These are phyloP conservation scores for Cydia pomonella DNA, from an alignment of 1,140 invertebrate species.

Conservation along the genomic window DNA sequence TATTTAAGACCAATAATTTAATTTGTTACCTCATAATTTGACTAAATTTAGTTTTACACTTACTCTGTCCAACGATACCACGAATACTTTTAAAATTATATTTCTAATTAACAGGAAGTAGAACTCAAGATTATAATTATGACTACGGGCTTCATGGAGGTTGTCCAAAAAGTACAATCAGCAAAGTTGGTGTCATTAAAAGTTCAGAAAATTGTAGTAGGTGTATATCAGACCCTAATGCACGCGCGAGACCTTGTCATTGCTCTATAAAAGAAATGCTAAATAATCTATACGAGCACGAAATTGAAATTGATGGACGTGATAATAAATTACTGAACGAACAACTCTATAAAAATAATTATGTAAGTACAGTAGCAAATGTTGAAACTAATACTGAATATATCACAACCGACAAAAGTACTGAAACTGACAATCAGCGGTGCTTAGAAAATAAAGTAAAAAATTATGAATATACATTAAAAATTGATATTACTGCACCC, in stretches of 20 bases:
- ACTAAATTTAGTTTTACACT: no score
- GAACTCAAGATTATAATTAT: not conserved
- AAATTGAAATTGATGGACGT: not conserved
- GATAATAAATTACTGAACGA: not conserved
- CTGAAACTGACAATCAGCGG: not conserved
- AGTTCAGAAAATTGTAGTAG: not conserved
- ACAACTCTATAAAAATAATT: not conserved
- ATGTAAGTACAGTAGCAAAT: not conserved
- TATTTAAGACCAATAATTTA: no score
- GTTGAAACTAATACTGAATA: not conserved
- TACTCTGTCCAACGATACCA: no score
- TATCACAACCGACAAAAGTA: not conserved
- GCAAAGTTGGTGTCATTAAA: not conserved
- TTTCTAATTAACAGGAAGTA: not conserved
- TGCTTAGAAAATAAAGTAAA: not conserved
- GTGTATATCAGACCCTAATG: not conserved
- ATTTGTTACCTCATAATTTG: no score
- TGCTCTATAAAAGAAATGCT: not conserved
- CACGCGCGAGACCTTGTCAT: no score
- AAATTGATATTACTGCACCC: not conserved
- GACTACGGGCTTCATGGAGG: not conserved
- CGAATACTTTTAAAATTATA: not conserved
- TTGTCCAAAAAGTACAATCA: not conserved
- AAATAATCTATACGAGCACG: not conserved
- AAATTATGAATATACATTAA: conserved; percentile 1